Evolutionary conservation across 2,888 invertebrate species (phyloP).

Genomic region (Drosophila vallismaia): DNA sequence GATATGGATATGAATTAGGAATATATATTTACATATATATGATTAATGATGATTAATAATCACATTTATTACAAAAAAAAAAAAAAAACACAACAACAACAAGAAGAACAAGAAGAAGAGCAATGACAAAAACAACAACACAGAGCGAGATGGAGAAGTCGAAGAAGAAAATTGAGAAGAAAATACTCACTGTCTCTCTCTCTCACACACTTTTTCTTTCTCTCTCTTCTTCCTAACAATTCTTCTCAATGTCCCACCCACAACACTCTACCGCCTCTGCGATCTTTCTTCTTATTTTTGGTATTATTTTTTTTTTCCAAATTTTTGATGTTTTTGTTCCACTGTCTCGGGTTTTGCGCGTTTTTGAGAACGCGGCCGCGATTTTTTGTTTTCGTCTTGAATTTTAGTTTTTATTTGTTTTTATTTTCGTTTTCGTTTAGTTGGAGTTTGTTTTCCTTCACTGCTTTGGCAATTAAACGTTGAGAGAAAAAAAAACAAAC

Average conservation of each 20-base stretch:
- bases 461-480: conserved; percentile 26
- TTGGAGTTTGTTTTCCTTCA: conserved; percentile 19
- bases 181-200: conserved; percentile 38
- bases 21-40: too few species aligned
- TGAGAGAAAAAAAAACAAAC: not conserved
- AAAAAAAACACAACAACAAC: conserved; percentile 18
- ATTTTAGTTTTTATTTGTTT: conserved; percentile 33
- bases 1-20: too few species aligned
- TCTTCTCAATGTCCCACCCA: conserved; percentile 7
- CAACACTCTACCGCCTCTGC: conserved; percentile 6
- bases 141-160: conserved; percentile 30
- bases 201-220: conserved; percentile 2
- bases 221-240: not conserved
- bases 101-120: conserved; percentile 13
- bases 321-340: not conserved
- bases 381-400: conserved; percentile 33
- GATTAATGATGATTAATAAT: not conserved
- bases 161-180: conserved; percentile 27
- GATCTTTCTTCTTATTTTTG: not conserved
- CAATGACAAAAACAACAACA: conserved; percentile 28
- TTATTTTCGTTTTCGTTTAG: conserved; percentile 13
- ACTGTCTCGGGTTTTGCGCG: not conserved
- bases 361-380: conserved; percentile 9
- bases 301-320: too few species aligned
- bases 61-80: conserved; percentile 11